phyloP scores from a whole-genome alignment of 2,888 invertebrate species.

The Melieria crassipennis region DNA sequence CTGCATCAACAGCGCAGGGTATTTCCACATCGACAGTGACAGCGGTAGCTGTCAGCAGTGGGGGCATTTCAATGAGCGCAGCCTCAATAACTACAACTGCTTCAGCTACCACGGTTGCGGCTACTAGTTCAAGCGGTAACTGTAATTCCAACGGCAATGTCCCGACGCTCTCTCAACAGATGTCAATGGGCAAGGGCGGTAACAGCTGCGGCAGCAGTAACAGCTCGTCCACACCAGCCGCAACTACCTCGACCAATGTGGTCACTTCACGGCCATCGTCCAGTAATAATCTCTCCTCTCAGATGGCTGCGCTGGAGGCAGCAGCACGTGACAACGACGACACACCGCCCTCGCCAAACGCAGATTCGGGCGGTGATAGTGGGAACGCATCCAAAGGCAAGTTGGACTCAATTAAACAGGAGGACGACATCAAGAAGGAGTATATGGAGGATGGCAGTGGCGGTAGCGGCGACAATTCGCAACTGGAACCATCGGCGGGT shows the following conservation, averaged over 20 bases:
- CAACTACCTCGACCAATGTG: slow-evolving; percentile 47
- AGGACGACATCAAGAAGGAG: slow-evolving; percentile 75
- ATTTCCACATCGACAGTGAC: slow-evolving; percentile 24
- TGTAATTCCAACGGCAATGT: slow-evolving; percentile 25
- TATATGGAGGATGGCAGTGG: slow-evolving; percentile 68
- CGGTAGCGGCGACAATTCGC: slow-evolving; percentile 63
- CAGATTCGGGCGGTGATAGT: slow-evolving; percentile 56
- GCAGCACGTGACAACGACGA: slow-evolving; percentile 75
- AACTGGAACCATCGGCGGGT: slow-evolving; percentile 65
- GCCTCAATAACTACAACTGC: slow-evolving; percentile 26
- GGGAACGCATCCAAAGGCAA: slow-evolving; percentile 70
- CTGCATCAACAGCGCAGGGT: slow-evolving; percentile 49
- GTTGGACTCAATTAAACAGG: slow-evolving; percentile 73
- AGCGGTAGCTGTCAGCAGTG: slow-evolving; percentile 55
- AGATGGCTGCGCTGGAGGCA: slow-evolving; percentile 78
- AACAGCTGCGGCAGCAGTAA: slow-evolving; percentile 50
- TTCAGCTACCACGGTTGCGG: slow-evolving; percentile 37
- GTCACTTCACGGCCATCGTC: slow-evolving; percentile 62
- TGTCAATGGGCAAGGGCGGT: slow-evolving; percentile 54
- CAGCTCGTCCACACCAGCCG: slow-evolving; percentile 48
- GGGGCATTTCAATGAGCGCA: slow-evolving; percentile 42
- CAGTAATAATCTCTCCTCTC: slow-evolving; percentile 71
- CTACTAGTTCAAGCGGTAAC: slow-evolving; percentile 31
- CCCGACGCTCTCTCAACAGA: slow-evolving; percentile 49
- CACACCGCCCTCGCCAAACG: slow-evolving; percentile 71